Base-by-base conservation (phyloP, 2,888 invertebrate genomes). In the Drosophila peninsularis region DNA sequence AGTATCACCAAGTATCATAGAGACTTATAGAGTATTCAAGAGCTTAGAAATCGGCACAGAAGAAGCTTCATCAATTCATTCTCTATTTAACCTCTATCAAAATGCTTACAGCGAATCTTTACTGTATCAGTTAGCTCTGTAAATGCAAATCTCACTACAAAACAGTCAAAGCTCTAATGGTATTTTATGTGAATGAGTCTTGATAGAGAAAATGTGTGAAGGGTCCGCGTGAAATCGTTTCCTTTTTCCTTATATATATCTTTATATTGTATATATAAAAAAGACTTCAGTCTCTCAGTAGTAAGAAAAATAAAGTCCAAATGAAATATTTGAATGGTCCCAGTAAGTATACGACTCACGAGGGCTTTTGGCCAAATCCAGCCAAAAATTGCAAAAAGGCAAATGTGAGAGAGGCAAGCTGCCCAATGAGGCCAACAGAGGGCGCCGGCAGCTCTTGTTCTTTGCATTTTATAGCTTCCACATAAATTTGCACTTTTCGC, bases 401-500 rank as follows among this genome's bases (percentile, higher is more conserved):
- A 50, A 32, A 21, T 50, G 9, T 2, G 4, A 34, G 30, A 49
- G 30, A 50, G 1, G 1, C 17, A 19, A 47, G 47, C 34, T 49
- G 4, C 32, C 32, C 19, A 32, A 32, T 50, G 34, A 34, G 49
- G 19, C 49, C 49, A 32, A 50, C 32, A 50, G 49, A 34, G 32
- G 49, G 19, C 49, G 49, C 49, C 21, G 19, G 32, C 32, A 34
- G 34, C 49, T 34, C 49, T 9, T 9, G 30, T 7, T 50, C 34
- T 34, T 19, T 34, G 34, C 34, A 34, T 34, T 50, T 50, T 34
- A 50, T 50, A 34, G 34, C 49, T 34, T 1, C 32, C 4, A 32
- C 30, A 32, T 50, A 34, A 32, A 50, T 47, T 47, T 47, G 6
- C 30, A 47, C 30, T 19, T 13, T 19, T 32, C 30, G 30, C 32